A percentile compares a stretch with the other conserved stretches of the same genome.
Conservation (phyloP, 2,113 vertebrate genomes). For the Phrynosoma blainvillii region DNA sequence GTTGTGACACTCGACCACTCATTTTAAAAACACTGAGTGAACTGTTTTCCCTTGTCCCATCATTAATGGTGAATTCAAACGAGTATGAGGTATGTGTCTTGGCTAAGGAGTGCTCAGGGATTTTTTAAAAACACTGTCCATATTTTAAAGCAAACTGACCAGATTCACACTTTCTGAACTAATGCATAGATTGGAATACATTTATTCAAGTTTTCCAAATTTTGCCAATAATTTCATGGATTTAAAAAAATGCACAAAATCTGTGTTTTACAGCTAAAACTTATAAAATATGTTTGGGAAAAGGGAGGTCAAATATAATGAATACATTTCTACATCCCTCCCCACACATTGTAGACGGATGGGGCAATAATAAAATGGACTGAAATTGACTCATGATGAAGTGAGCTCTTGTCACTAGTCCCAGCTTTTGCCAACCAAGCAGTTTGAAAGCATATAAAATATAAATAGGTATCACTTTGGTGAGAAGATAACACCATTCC, state of each 20-base stretch:
- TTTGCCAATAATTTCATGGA: background rate
- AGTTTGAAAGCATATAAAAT: too few relatives aligned
- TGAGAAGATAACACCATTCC: too few relatives aligned
- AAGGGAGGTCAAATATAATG: too few relatives aligned
- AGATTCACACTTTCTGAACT: background rate
- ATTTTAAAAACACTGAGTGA: conserved; percentile 86
- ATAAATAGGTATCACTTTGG: too few relatives aligned
- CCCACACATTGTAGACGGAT: too few relatives aligned
- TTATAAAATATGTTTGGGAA: too few relatives aligned
- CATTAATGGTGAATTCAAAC: conserved; percentile 85
- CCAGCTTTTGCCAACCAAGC: too few relatives aligned
- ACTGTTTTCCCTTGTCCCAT: conserved; percentile 89
- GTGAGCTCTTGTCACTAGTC: too few relatives aligned
- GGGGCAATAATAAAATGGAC: too few relatives aligned
- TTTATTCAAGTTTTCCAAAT: background rate
- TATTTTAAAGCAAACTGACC: background rate
- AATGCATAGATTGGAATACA: background rate
- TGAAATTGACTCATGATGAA: too few relatives aligned
- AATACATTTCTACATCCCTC: too few relatives aligned
- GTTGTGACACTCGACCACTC: conserved; percentile 84
- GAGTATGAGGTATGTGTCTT: conserved; percentile 86
- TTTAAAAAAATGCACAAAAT: background rate
- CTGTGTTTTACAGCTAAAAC: background rate
- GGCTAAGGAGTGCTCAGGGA: background rate
- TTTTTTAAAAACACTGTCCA: background rate